Evolutionary conservation across 53 echinoderm and acorn worm genomes (phyloP).

Genomic region (Apostichopus leukothele): DNA sequence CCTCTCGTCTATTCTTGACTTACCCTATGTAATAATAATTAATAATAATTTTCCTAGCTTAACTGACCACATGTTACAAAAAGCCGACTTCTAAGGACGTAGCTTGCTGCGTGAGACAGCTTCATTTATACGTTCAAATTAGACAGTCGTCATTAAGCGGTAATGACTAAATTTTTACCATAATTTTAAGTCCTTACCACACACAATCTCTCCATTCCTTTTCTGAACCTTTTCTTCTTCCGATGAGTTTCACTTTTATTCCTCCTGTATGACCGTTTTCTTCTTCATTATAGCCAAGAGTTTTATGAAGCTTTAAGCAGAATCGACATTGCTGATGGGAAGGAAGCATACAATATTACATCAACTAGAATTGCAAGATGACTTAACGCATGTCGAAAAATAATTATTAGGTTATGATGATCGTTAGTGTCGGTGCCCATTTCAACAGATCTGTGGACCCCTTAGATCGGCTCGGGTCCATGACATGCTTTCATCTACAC

Average conservation of each 20-base stretch:
- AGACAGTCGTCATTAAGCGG: background rate
- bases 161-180: too few relatives aligned
- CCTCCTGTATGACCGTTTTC: background rate
- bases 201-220: background rate
- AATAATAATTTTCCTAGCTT: too few relatives aligned
- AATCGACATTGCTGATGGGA: constrained; percentile 10
- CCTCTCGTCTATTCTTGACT: too few relatives aligned
- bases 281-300: background rate
- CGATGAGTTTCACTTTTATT: constrained; percentile 30
- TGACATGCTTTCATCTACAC: too few relatives aligned
- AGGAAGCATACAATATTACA: background rate
- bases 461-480: too few relatives aligned
- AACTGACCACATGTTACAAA: too few relatives aligned
- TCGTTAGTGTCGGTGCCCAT: too few relatives aligned
- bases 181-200: background rate
- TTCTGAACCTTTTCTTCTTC: background rate
- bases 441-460: too few relatives aligned
- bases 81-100: background rate
- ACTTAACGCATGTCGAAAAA: too few relatives aligned
- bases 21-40: too few relatives aligned
- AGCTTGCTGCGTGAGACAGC: background rate
- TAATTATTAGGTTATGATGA: too few relatives aligned
- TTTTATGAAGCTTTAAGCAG: background rate
- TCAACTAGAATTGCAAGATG: too few relatives aligned
- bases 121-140: background rate